phyloP scores from a whole-genome alignment of 2,888 invertebrate genomes.

The Bhutanitis thaidina region DNA sequence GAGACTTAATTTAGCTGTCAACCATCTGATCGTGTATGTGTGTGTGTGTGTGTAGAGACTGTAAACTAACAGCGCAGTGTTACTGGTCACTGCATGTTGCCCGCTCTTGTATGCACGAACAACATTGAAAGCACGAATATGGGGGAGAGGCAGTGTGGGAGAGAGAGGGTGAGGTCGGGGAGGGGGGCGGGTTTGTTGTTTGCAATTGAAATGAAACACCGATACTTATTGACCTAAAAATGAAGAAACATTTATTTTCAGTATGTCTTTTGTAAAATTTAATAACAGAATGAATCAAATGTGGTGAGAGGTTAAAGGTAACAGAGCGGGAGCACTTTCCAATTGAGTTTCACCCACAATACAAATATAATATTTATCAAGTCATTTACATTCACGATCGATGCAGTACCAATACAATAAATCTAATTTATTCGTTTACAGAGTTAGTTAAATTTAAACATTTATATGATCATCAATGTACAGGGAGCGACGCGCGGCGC shows the following conservation, averaged over 20 bases:
- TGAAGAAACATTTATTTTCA: constrained; percentile 87
- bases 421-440: constrained; percentile 76
- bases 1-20: too few species aligned
- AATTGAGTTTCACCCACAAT: constrained; percentile 72
- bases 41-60: too few species aligned
- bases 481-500: constrained; percentile 40
- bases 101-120: too few species aligned
- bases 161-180: too few species aligned
- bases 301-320: constrained; percentile 70
- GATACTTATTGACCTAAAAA: constrained; percentile 84
- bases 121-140: too few species aligned
- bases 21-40: too few species aligned
- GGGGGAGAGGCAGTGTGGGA: too few species aligned
- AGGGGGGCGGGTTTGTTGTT: too few species aligned
- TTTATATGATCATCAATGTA: constrained; percentile 61
- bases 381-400: constrained; percentile 74
- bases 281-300: constrained; percentile 78
- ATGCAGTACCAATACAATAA: constrained; percentile 75
- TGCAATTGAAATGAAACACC: constrained; percentile 69
- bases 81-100: too few species aligned
- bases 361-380: constrained; percentile 77
- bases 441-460: constrained; percentile 71
- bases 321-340: constrained; percentile 67
- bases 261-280: constrained; percentile 84
- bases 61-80: too few species aligned